Percentiles rank a stretch among this genome's conserved stretches.
These are phyloP conservation scores for Hemistola chrysoprasaria DNA, from an alignment of 2,888 invertebrate genomes.

Conservation along the genomic window DNA sequence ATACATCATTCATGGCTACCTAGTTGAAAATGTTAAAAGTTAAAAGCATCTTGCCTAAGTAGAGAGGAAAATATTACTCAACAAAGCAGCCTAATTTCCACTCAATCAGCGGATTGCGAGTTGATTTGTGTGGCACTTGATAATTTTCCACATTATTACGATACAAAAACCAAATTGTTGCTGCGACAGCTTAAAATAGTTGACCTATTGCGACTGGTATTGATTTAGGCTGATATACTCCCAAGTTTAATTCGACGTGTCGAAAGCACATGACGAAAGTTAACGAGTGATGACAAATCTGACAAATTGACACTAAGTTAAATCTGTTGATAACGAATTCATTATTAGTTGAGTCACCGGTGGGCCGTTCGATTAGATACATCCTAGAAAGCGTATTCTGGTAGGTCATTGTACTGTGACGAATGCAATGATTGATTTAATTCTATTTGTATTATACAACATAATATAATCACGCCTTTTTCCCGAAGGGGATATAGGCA, in stretches of 20 bases:
- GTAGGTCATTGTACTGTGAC: too few relatives aligned
- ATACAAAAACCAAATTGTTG: constrained; percentile 16
- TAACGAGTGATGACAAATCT: constrained; percentile 21
- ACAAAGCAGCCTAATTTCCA: too few relatives aligned
- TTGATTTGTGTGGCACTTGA: constrained; percentile 7
- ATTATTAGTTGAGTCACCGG: constrained; percentile 10
- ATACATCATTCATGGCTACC: background rate
- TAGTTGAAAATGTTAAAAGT: background rate
- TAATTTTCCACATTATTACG: constrained; percentile 13
- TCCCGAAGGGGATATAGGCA: too few relatives aligned
- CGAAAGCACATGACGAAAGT: constrained; percentile 20
- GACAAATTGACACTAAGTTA: constrained; percentile 21
- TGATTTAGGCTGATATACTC: constrained; percentile 13
- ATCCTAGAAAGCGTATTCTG: too few relatives aligned
- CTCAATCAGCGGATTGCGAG: constrained; percentile 2
- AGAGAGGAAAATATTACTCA: background rate
- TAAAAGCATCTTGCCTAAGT: background rate
- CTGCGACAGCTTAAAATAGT: constrained; percentile 24
- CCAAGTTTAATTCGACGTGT: constrained; percentile 13
- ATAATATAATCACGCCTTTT: too few relatives aligned
- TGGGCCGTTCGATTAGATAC: background rate
- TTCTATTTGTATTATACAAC: too few relatives aligned
- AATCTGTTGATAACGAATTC: constrained; percentile 17
- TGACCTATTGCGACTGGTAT: constrained; percentile 28
- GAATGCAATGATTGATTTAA: too few relatives aligned